phyloP scores from a whole-genome alignment of 2,113 vertebrate species.

The Tetraodon nigroviridis region DNA sequence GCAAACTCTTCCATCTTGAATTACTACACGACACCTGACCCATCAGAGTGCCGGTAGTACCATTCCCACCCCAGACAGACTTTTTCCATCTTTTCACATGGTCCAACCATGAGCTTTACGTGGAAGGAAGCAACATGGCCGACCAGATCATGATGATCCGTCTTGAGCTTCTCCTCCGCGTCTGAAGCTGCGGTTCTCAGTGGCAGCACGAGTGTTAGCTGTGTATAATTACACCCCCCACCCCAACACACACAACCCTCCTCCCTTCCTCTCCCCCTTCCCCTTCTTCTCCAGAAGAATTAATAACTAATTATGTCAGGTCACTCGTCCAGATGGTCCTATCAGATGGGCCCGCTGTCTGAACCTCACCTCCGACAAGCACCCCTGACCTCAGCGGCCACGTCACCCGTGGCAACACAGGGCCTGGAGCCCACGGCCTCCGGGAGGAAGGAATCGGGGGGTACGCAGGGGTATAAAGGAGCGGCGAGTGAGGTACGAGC shows the following conservation, averaged over 20 bases:
- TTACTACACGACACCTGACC: too few relatives aligned
- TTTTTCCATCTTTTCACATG: too few relatives aligned
- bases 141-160: too few relatives aligned
- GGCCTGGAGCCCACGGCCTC: conserved; percentile 29
- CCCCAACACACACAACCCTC: not conserved
- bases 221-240: conserved; percentile 27
- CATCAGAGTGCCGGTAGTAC: too few relatives aligned
- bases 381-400: conserved; percentile 63
- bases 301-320: conserved; percentile 77
- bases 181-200: conserved; percentile 8
- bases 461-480: conserved; percentile 38
- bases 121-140: too few relatives aligned
- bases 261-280: not conserved
- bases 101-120: too few relatives aligned
- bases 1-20: too few relatives aligned
- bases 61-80: too few relatives aligned
- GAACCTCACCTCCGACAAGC: conserved; percentile 64
- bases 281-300: conserved; percentile 40
- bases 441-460: conserved; percentile 35
- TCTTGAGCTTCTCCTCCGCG: too few relatives aligned
- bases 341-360: conserved; percentile 69
- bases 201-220: conserved; percentile 20
- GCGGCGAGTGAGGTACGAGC: conserved; percentile 18
- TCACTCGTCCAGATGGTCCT: conserved; percentile 73
- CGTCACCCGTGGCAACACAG: conserved; percentile 64